A percentile compares a stretch with the other conserved stretches of the same genome.
phyloP scores from a whole-genome alignment of 2,888 invertebrate species.

The Minunthozetes semirufus region DNA sequence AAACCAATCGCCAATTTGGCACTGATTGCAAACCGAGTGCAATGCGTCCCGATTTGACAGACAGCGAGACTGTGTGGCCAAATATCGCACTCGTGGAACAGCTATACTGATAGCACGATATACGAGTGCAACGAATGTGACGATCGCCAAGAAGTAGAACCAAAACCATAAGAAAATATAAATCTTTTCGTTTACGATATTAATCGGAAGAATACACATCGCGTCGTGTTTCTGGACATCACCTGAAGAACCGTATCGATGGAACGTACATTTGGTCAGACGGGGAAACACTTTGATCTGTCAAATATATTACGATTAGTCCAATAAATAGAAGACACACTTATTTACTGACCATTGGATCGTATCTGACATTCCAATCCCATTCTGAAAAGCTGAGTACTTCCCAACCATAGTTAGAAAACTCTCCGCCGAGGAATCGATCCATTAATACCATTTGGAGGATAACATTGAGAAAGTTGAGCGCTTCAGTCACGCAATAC shows the following conservation, averaged over 20 bases:
- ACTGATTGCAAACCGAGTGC: conserved; percentile 37
- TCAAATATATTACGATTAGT: conserved; percentile 37
- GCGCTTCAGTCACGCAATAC: conserved; percentile 39
- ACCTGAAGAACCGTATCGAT: conserved; percentile 39
- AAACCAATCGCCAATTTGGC: conserved; percentile 42
- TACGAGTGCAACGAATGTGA: conserved; percentile 64
- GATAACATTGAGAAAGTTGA: conserved; percentile 40
- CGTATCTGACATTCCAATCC: not conserved
- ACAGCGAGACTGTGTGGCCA: conserved; percentile 76
- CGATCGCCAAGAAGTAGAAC: conserved; percentile 37
- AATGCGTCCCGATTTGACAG: conserved; percentile 40
- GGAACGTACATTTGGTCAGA: conserved; percentile 42
- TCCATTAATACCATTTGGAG: conserved; percentile 40
- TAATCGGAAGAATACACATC: conserved; percentile 41
- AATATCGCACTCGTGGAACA: conserved; percentile 67
- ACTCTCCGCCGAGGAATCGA: conserved; percentile 40
- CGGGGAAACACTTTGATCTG: conserved; percentile 42
- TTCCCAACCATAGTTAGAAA: conserved; percentile 38
- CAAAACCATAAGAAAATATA: conserved; percentile 43
- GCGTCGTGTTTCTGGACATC: conserved; percentile 40
- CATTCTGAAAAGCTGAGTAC: conserved; percentile 35
- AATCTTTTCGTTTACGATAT: conserved; percentile 43
- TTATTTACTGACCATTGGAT: too few relatives aligned
- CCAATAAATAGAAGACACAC: too few relatives aligned
- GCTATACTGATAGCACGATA: conserved; percentile 64